Percentiles rank a stretch among this genome's conserved stretches.
Evolutionary conservation across 1,140 invertebrate genomes (phyloP).

Genomic region (Protaetia brevitarsis): DNA sequence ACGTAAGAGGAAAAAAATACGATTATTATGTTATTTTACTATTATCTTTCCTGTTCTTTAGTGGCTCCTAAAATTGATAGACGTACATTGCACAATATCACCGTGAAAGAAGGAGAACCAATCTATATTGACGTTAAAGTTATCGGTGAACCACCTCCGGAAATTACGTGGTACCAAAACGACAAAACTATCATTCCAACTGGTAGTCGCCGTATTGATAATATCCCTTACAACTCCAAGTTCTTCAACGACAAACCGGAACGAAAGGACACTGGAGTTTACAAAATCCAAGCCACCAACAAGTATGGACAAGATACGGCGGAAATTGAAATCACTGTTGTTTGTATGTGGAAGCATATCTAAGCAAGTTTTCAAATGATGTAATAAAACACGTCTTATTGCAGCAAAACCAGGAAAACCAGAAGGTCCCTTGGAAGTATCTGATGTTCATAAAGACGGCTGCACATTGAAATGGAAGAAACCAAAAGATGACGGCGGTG

Average conservation of each 20-base stretch:
- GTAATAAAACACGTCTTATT: slow-evolving; percentile 25
- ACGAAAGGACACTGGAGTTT: slow-evolving; percentile 80
- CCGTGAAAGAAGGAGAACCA: slow-evolving; percentile 78
- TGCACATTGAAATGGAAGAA: slow-evolving; percentile 97
- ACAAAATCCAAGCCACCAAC: slow-evolving; percentile 81
- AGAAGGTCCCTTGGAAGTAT: slow-evolving; percentile 93
- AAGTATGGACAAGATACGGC: slow-evolving; percentile 84
- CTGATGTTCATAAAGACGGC: slow-evolving; percentile 90
- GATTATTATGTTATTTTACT: slow-evolving; percentile 4
- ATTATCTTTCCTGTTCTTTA: slow-evolving; percentile 49
- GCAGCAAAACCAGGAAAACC: slow-evolving; percentile 87
- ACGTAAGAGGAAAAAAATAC: slow-evolving; percentile 58
- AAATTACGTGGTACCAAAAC: slow-evolving; percentile 69
- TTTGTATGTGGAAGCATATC: slow-evolving; percentile 63
- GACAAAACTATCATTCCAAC: slow-evolving; percentile 59
- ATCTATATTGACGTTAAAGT: slow-evolving; percentile 82
- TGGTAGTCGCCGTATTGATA: slow-evolving; percentile 65
- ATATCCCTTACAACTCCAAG: slow-evolving; percentile 83
- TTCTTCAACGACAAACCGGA: slow-evolving; percentile 79
- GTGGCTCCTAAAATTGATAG: slow-evolving; percentile 91
- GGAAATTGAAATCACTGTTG: slow-evolving; percentile 87
- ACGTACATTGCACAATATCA: slow-evolving; percentile 71
- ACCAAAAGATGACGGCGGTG: slow-evolving; percentile 96
- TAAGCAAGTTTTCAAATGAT: neutral
- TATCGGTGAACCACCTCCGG: slow-evolving; percentile 79